A percentile compares a stretch with the other conserved stretches of the same genome.
These are phyloP conservation scores for Chlorospingus semifuscus DNA, from an alignment of 2,797 vertebrate species.

Conservation along the genomic window DNA sequence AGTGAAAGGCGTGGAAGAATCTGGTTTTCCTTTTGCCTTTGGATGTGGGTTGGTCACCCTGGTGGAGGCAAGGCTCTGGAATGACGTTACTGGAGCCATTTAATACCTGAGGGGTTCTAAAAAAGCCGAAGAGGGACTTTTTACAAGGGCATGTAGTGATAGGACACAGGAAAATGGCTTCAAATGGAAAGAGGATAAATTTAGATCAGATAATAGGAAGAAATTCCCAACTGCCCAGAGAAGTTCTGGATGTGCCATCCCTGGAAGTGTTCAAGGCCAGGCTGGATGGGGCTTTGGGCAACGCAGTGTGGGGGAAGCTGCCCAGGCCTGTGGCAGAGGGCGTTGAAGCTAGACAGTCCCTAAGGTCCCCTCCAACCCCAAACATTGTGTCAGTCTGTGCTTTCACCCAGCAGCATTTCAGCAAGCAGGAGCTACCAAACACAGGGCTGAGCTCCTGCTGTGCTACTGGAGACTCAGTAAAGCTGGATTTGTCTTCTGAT, in stretches of 20 bases:
- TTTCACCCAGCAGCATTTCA: not conserved
- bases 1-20: not conserved
- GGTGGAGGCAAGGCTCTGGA: not conserved
- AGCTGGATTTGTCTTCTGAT: not conserved
- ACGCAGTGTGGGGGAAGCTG: not conserved
- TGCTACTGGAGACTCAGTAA: not conserved
- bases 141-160: too few relatives aligned
- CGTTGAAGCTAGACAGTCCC: not conserved
- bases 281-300: not conserved
- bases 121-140: not conserved
- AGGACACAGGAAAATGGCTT: not conserved
- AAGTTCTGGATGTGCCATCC: not conserved
- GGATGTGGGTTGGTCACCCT: not conserved
- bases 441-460: accelerated
- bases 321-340: not conserved
- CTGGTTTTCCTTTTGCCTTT: not conserved
- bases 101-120: not conserved
- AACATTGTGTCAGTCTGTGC: not conserved
- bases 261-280: not conserved
- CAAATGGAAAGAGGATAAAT: not conserved
- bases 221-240: not conserved
- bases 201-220: not conserved
- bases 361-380: not conserved
- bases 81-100: not conserved
- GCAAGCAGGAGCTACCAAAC: not conserved